Conservation (phyloP, 2,797 vertebrate genomes). For the Rallus crepitans region DNA sequence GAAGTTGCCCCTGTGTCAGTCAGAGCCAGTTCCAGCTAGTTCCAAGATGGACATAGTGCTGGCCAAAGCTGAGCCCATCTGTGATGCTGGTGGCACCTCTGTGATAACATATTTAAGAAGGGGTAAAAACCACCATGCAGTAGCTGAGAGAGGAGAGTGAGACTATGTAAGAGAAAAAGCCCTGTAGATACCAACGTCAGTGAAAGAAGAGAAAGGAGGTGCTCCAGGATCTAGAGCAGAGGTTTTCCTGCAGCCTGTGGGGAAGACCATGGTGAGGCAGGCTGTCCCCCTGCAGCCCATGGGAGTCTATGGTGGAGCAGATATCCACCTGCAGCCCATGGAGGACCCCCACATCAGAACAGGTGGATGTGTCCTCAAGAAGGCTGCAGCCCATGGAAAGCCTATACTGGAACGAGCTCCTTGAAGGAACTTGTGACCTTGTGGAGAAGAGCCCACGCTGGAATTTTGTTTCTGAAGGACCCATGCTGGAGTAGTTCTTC, state of each 20-base stretch:
- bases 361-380: not conserved
- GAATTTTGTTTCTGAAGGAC: not conserved
- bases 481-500: not conserved
- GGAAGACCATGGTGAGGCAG: not conserved
- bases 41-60: not conserved
- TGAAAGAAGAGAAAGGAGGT: too few relatives aligned
- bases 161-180: not conserved
- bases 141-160: not conserved
- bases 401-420: not conserved
- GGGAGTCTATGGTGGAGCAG: not conserved
- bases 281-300: not conserved
- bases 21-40: not conserved
- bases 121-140: not conserved
- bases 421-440: not conserved
- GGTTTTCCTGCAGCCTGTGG: not conserved
- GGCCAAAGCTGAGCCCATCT: not conserved
- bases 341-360: fast-evolving
- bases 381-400: not conserved
- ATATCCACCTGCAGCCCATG: fast-evolving
- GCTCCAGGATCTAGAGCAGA: too few relatives aligned
- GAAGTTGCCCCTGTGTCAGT: not conserved
- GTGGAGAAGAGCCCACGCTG: not conserved
- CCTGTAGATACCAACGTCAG: too few relatives aligned
- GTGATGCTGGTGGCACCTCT: not conserved
- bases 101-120: not conserved